Evolutionary conservation across 2,888 invertebrate species (phyloP), one percentile per base, ranked within the genome.

Genomic region (Macropis europaea): DNA sequence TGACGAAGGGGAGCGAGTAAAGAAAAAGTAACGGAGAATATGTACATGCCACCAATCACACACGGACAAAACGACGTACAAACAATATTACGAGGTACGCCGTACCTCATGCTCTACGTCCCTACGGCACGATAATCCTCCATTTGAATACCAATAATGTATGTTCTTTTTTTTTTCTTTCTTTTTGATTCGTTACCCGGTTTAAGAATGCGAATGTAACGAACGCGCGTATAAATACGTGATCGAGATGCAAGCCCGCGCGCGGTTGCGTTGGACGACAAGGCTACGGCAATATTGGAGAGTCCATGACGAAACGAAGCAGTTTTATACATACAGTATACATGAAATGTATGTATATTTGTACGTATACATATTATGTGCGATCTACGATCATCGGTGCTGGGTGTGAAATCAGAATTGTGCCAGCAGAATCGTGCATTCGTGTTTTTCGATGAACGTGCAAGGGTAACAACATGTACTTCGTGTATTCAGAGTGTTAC

Each of bases 131-230:
- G 83, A 84, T 77, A 80, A 84, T 86, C 83, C 86, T 88, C 89
- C 90, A 90, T 90, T 90, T 90, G 90, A 90, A 90, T 90, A 90
- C 90, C 90, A 90, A 90, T 90, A 89, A 89, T 87, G 79, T 68
- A 62, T 80, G 73, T 77, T 73, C 80, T 77, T 68, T 67, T 9
- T 22, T 36, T 59, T 32, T 76, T 68, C 79, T 76, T 82, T 79
- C 70, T 66, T 19, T 28, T 42, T 42, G 6, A 56, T 62, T 73
- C 28, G 11, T 45, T 53, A 62, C 67, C 62, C 47, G 54, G n/a
- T 72, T 72, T 47, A 38, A 66, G 62, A 36, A 57, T 56, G 67
- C 73, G 73, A 56, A 57, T 60, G 40, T 63, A 61, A n/a, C 47
- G 59, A 40, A 40, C 52, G 60, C 69, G 63, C 64, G 57, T 57